Evolutionary conservation across 1,140 invertebrate species (phyloP).

Genomic region (Holcopasites calliopsidis): DNA sequence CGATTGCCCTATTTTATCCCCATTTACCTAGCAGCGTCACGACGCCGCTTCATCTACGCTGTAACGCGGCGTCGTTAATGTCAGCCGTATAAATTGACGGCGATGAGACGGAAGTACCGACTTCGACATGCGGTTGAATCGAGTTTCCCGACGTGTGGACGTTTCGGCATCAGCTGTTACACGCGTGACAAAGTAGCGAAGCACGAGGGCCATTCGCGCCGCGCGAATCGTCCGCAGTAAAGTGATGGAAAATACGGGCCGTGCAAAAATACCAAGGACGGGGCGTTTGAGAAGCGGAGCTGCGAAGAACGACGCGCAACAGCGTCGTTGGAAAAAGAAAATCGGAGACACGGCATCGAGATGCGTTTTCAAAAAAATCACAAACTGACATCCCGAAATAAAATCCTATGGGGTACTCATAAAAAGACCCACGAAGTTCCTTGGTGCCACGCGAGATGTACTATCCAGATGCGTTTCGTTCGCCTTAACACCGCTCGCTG

Average conservation of each 20-base stretch:
- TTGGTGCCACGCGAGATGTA: not conserved
- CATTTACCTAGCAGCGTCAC: not conserved
- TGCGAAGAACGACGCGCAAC: slow-evolving; percentile 1
- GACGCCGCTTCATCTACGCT: not conserved
- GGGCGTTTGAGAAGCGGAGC: slow-evolving; percentile 14
- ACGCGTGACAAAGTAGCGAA: slow-evolving; percentile 2
- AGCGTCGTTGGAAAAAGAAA: not conserved
- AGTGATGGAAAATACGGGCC: slow-evolving; percentile 51
- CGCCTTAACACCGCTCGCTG: slow-evolving; percentile 12
- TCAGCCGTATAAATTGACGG: no score
- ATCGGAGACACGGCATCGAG: not conserved
- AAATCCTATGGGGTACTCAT: not conserved
- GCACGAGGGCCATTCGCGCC: not conserved
- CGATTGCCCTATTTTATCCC: slow-evolving; percentile 25
- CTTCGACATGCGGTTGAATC: not conserved
- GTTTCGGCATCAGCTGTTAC: not conserved
- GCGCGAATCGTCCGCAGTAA: slow-evolving; percentile 46
- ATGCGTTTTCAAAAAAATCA: not conserved
- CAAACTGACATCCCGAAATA: not conserved
- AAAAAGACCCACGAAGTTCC: not conserved
- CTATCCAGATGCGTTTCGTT: slow-evolving; percentile 27
- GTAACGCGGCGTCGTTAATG: not conserved
- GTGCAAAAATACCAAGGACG: slow-evolving; percentile 46
- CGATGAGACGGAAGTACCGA: no score
- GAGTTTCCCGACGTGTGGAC: not conserved